Evolutionary conservation across 2,797 vertebrate species (phyloP).

Genomic region (Rhinella marina): DNA sequence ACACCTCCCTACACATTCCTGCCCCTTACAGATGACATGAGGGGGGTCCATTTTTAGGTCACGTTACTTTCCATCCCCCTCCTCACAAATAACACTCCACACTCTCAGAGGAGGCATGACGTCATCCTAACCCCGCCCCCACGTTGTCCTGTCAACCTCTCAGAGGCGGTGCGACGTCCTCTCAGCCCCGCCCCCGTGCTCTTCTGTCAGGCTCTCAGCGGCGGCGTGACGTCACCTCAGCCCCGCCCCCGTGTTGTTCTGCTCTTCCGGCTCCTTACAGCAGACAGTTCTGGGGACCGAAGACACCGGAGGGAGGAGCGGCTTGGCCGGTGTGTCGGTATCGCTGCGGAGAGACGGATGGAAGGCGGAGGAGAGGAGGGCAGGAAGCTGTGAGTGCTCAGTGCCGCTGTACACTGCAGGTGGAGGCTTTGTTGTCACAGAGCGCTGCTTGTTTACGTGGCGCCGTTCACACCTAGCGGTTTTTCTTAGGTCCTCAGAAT

Average conservation of each 20-base stretch:
- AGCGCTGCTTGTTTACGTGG: background rate
- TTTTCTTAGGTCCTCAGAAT: background rate
- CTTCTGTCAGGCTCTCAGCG: constrained; percentile 9
- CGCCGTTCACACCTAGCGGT: background rate
- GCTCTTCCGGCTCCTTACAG: constrained; percentile 42
- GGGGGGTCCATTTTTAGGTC: too few species aligned
- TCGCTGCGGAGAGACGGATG: background rate
- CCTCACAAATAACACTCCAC: too few species aligned
- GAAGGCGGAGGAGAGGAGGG: background rate
- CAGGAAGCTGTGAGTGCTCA: background rate
- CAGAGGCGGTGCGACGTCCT: background rate
- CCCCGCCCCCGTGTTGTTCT: background rate
- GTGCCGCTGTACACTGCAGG: background rate
- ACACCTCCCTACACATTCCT: too few species aligned
- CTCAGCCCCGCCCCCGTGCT: background rate
- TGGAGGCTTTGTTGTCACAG: background rate
- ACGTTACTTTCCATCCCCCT: too few species aligned
- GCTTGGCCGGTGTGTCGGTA: background rate
- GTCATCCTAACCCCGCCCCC: too few species aligned
- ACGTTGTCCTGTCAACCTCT: too few species aligned
- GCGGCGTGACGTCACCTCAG: constrained; percentile 8
- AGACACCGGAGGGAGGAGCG: background rate
- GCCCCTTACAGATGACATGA: too few species aligned
- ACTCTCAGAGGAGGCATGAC: too few species aligned
- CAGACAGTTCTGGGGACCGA: background rate